These are phyloP conservation scores for Euclidia mi DNA, from an alignment of 2,888 invertebrate genomes.

Conservation along the genomic window DNA sequence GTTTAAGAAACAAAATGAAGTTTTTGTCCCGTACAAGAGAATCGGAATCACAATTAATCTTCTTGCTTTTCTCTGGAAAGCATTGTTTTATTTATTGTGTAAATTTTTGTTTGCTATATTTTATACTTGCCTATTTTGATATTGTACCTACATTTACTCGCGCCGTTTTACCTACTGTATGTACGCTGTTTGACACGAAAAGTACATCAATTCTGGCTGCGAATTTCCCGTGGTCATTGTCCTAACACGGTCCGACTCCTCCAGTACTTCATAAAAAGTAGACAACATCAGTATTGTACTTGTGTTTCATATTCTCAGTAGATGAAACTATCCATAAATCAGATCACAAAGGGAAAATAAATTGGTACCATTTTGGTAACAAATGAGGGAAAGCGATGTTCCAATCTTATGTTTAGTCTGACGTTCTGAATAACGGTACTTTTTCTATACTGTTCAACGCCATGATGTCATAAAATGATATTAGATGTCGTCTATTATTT, in stretches of 20 bases:
- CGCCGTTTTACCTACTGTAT: too few species aligned
- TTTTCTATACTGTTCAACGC: conserved; percentile 57
- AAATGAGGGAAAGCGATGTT: conserved; percentile 74
- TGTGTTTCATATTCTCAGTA: conserved; percentile 65
- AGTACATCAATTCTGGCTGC: neutral
- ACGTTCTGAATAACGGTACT: conserved; percentile 60
- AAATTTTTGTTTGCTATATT: neutral
- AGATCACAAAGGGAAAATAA: conserved; percentile 74
- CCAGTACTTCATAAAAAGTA: conserved; percentile 44
- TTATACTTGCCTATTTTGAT: too few species aligned
- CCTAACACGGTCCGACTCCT: conserved; percentile 23
- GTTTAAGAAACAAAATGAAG: conserved; percentile 84
- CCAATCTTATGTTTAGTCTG: conserved; percentile 72
- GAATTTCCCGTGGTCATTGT: conserved; percentile 19
- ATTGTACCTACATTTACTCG: too few species aligned
- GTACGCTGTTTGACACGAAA: too few species aligned
- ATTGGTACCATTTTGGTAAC: conserved; percentile 76
- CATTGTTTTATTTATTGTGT: conserved; percentile 54
- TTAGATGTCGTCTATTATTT: conserved; percentile 27
- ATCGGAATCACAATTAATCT: conserved; percentile 84
- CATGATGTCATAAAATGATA: conserved; percentile 51
- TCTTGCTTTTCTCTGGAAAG: conserved; percentile 67
- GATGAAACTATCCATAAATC: conserved; percentile 71
- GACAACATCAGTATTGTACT: conserved; percentile 46
- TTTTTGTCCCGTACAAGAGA: conserved; percentile 77